A percentile compares a stretch with the other conserved stretches of the same genome.
These are phyloP conservation scores for Trimorus sp. DNA, from an alignment of 2,888 invertebrate species.

Conservation along the genomic window DNA sequence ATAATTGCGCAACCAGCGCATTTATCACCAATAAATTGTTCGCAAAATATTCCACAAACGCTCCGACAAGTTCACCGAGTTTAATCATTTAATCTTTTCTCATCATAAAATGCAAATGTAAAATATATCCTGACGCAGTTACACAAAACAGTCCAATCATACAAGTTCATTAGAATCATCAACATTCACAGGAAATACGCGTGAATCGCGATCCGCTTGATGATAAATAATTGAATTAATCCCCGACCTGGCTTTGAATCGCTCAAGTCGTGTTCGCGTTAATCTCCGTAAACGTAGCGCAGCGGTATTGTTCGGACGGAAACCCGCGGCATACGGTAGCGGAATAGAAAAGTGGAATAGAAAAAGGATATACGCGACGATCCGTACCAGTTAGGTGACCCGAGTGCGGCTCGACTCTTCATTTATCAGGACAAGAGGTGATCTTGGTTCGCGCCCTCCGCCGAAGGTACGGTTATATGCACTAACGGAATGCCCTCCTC, in stretches of 20 bases:
- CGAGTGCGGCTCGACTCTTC: slow-evolving; percentile 63
- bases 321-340: slow-evolving; percentile 66
- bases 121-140: too few species aligned
- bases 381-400: slow-evolving; percentile 73
- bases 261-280: slow-evolving; percentile 15
- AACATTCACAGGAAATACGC: slow-evolving; percentile 30
- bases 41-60: too few species aligned
- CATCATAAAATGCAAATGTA: too few species aligned
- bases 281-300: slow-evolving; percentile 26
- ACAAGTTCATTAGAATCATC: slow-evolving; percentile 17
- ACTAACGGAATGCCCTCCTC: slow-evolving; percentile 71
- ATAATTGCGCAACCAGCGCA: too few species aligned
- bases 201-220: slow-evolving; percentile 15
- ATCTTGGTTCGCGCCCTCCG: slow-evolving; percentile 78
- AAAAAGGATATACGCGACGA: slow-evolving; percentile 66
- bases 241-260: not conserved
- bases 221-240: slow-evolving; percentile 53
- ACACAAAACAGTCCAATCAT: not conserved
- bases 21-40: too few species aligned
- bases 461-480: slow-evolving; percentile 76
- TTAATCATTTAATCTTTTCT: too few species aligned
- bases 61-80: too few species aligned
- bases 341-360: slow-evolving; percentile 59
- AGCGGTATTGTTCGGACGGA: slow-evolving; percentile 34
- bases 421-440: slow-evolving; percentile 75